A percentile compares a stretch with the other conserved stretches of the same genome.
Conservation (phyloP, 1,140 invertebrate species). For the Holotrichia oblita region DNA sequence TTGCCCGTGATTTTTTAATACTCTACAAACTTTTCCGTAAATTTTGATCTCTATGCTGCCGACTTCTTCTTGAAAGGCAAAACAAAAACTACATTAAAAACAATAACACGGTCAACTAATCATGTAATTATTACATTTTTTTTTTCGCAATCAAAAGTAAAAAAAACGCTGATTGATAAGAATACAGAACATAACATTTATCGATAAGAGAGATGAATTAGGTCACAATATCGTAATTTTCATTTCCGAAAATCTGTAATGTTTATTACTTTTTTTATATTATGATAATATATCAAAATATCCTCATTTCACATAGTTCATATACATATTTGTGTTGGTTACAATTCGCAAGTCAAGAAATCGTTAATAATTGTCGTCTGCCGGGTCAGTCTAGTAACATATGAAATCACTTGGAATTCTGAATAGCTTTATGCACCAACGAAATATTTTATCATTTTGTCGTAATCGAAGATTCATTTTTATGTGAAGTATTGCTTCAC, state of each 20-base stretch:
- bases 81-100: neutral
- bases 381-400: conserved; percentile 58
- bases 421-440: conserved; percentile 49
- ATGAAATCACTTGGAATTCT: conserved; percentile 52
- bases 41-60: no score
- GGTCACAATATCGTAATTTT: conserved; percentile 16
- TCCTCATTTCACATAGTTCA: conserved; percentile 2
- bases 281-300: conserved; percentile 21
- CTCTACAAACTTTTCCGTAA: no score
- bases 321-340: conserved; percentile 11
- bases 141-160: neutral
- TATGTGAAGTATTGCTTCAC: neutral
- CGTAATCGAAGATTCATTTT: neutral
- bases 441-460: conserved; percentile 7
- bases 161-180: neutral
- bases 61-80: neutral
- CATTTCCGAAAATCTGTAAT: conserved; percentile 23
- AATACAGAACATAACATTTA: neutral
- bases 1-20: no score
- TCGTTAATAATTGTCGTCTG: conserved; percentile 56
- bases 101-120: neutral
- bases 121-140: neutral
- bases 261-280: conserved; percentile 36
- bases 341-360: conserved; percentile 39
- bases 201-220: conserved; percentile 18